Conservation (phyloP, 1,140 invertebrate species). For the Diorhabda elongata region DNA sequence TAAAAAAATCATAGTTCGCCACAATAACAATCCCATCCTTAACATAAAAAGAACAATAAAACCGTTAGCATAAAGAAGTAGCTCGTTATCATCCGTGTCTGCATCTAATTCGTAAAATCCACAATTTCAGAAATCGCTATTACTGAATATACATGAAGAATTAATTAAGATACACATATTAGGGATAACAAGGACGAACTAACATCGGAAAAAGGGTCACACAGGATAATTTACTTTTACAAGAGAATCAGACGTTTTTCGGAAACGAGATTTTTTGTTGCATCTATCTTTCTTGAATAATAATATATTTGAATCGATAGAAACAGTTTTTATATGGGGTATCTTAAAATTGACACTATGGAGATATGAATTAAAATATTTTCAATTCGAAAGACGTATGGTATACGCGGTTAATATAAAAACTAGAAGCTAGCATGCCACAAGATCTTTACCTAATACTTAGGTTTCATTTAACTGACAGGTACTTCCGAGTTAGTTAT, state of each 20-base stretch:
- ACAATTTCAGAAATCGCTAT: not conserved
- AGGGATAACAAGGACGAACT: slow-evolving; percentile 18
- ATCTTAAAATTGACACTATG: too few relatives aligned
- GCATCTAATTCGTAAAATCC: not conserved
- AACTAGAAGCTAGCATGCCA: too few relatives aligned
- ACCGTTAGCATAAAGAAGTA: slow-evolving; percentile 14
- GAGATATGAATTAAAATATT: too few relatives aligned
- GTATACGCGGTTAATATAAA: too few relatives aligned
- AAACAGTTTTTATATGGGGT: too few relatives aligned
- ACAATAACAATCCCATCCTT: slow-evolving; percentile 18
- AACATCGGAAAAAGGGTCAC: slow-evolving; percentile 15
- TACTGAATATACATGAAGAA: slow-evolving; percentile 18
- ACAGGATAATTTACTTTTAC: slow-evolving; percentile 34
- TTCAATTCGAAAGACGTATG: too few relatives aligned
- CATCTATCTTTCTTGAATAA: slow-evolving; percentile 27
- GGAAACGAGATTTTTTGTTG: slow-evolving; percentile 36
- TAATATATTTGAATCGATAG: slow-evolving; percentile 18
- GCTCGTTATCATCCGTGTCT: slow-evolving; percentile 6
- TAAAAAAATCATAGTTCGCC: slow-evolving; percentile 9
- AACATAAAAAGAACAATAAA: slow-evolving; percentile 16
- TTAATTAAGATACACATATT: slow-evolving; percentile 30
- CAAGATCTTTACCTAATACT: too few relatives aligned
- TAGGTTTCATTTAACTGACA: too few relatives aligned
- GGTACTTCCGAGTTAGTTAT: too few relatives aligned
- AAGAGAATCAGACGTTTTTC: slow-evolving; percentile 26